Conservation (phyloP, 2,797 vertebrate species). For the Borostomias antarcticus region DNA sequence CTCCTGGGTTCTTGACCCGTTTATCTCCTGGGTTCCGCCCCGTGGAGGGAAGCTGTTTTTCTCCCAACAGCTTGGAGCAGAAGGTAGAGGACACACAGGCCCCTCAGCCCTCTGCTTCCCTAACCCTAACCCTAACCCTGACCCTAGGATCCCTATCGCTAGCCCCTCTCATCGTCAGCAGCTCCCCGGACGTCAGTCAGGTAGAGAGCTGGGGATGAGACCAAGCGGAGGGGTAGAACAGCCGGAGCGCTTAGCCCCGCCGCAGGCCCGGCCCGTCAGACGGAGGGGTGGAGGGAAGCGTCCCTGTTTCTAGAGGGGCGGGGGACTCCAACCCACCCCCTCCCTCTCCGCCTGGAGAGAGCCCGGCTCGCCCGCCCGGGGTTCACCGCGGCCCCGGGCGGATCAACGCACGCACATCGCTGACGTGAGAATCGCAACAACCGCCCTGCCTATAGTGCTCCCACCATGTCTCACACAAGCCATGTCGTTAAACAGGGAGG, state of each 20-base stretch:
- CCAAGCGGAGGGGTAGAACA: conserved; percentile 56
- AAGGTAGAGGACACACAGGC: conserved; percentile 81
- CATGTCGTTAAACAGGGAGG: conserved; percentile 64
- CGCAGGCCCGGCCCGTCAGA: no score
- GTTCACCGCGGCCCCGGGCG: no score
- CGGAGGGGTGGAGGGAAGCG: conserved; percentile 43
- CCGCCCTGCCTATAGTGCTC: conserved; percentile 70
- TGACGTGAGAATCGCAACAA: conserved; percentile 75
- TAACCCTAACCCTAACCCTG: no score
- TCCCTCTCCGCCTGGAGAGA: conserved; percentile 21
- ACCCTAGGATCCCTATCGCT: no score
- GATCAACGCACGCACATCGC: conserved; percentile 69
- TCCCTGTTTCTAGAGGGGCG: conserved; percentile 68
- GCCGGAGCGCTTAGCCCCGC: no score
- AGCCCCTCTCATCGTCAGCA: conserved; percentile 83
- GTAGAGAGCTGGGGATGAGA: conserved; percentile 83
- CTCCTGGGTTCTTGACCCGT: conserved; percentile 81
- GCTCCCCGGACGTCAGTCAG: conserved; percentile 84
- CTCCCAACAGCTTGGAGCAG: conserved; percentile 82
- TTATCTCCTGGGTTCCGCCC: conserved; percentile 80
- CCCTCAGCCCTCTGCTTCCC: conserved; percentile 81
- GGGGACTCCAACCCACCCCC: conserved; percentile 17
- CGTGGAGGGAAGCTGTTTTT: conserved; percentile 65
- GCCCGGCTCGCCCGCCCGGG: no score
- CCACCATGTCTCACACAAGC: conserved; percentile 69